These are phyloP conservation scores for Agrilus mali DNA, from an alignment of 2,888 invertebrate genomes.

Conservation along the genomic window DNA sequence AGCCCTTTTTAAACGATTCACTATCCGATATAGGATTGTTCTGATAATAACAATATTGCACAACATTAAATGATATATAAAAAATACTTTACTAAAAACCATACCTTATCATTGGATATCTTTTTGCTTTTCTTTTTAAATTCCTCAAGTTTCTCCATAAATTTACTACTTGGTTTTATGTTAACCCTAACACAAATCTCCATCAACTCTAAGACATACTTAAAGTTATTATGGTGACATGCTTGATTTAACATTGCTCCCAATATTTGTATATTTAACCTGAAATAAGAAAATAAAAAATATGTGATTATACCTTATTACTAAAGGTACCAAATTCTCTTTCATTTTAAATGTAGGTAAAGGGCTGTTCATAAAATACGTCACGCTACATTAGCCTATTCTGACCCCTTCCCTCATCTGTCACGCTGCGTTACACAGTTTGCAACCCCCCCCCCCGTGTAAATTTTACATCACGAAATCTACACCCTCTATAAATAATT, in stretches of 20 bases:
- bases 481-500: too few relatives aligned
- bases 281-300: conserved; percentile 29
- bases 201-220: conserved; percentile 57
- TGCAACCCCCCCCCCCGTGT: too few relatives aligned
- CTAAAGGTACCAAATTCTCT: not conserved
- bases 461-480: too few relatives aligned
- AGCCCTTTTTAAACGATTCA: conserved; percentile 24
- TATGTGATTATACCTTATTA: not conserved
- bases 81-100: conserved; percentile 3
- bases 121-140: conserved; percentile 45
- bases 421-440: too few relatives aligned
- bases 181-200: conserved; percentile 47
- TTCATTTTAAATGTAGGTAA: not conserved
- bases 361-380: too few relatives aligned
- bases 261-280: conserved; percentile 62
- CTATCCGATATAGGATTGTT: conserved; percentile 7
- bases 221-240: conserved; percentile 44
- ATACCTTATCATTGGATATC: conserved; percentile 40
- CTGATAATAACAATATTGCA: not conserved
- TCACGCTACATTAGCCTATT: too few relatives aligned
- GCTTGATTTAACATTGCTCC: conserved; percentile 61
- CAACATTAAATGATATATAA: too few relatives aligned
- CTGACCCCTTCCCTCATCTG: too few relatives aligned
- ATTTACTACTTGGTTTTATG: conserved; percentile 47
- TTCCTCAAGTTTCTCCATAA: conserved; percentile 48